Base-by-base conservation (phyloP, 2,888 invertebrate genomes). In the Drosophila helvetica region DNA sequence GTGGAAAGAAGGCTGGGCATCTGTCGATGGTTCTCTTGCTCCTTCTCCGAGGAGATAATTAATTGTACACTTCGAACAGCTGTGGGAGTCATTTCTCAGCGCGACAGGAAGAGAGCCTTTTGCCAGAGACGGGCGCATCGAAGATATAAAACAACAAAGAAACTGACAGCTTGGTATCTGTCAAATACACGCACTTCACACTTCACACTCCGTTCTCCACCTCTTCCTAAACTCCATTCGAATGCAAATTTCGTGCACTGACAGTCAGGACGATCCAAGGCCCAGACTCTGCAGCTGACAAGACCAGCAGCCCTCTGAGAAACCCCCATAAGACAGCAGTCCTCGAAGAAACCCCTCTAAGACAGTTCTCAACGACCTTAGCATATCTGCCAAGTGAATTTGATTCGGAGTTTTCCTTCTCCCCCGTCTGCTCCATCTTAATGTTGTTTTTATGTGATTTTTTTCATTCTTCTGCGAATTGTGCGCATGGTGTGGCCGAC, bases 271-370 rank as follows among this genome's bases (percentile, higher is more conserved):
- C 15, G 12, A 15, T 15, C 3, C 30, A 30, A 10, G 10, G 30
- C 10, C 30, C 12, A 30, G 67, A 54, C 46, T 77, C 79, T 82
- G 80, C 83, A 79, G 63, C 74, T 82, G 79, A 82, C 83, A 82
- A 64, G 70, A 48, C 59, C 43, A 58, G 58, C 53, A 38, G 15
- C 15, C 38, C 38, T 15, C 56, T 30, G 38, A 54, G 38, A 56
- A 54, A 57, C 59, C 47, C 51, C 18, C 30, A 9, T 30, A 30
- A 56, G n/a, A 10, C 48, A 52, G 7, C 53, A 30, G 30, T 10
- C 30, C 27, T 27, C 56, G 42, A 33, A 54, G 38, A 56, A 54
- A 57, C 62, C 47, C 55, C 15, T 15, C 5, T 6, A 38, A 57
- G n/a, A 12, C 48, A 56, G 7, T 10, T 30, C 30, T 30, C 79